These are phyloP conservation scores for Hafferia zeledoni DNA, from an alignment of 2,797 vertebrate species.

Conservation along the genomic window DNA sequence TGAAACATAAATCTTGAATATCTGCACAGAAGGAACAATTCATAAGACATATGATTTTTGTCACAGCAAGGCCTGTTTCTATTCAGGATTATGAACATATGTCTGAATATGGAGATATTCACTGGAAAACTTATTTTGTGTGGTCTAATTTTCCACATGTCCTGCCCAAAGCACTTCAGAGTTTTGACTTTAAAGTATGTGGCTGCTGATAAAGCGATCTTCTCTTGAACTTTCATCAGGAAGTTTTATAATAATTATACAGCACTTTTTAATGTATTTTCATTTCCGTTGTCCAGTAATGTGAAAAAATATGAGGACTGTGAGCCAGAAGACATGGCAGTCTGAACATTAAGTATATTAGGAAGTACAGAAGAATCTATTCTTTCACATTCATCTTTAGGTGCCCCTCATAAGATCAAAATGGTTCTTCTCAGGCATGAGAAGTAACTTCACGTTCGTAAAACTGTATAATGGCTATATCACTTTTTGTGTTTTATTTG, in stretches of 20 bases:
- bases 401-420: neutral
- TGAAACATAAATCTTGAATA: neutral
- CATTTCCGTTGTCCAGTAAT: neutral
- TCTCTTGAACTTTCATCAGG: neutral
- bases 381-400: neutral
- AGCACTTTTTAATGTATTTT: neutral
- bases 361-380: neutral
- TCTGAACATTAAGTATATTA: neutral
- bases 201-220: neutral
- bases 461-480: neutral
- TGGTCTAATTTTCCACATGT: neutral
- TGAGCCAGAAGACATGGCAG: neutral
- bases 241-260: neutral
- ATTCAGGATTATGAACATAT: neutral
- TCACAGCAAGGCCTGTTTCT: neutral
- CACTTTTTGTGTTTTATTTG: neutral
- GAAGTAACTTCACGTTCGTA: neutral
- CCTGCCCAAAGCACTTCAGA: neutral
- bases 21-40: neutral
- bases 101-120: neutral
- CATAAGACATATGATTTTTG: neutral
- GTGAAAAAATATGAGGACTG: neutral
- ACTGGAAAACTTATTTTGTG: neutral
- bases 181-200: neutral
- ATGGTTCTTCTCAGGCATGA: neutral